Evolutionary conservation across 2,797 vertebrate species (phyloP).

Genomic region (Anguilla anguilla): DNA sequence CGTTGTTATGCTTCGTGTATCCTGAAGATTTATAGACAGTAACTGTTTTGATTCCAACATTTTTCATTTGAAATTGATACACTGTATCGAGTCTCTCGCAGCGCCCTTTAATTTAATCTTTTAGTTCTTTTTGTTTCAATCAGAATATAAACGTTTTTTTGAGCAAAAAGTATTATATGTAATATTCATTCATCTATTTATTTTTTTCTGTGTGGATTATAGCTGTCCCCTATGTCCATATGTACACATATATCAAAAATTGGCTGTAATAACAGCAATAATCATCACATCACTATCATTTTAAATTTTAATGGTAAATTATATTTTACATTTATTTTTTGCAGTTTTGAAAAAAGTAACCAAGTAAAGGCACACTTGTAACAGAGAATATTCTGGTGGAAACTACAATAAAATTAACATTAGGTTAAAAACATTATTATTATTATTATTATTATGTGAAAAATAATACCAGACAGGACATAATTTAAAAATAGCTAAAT

Average conservation of each 20-base stretch:
- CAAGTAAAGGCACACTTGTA: neutral
- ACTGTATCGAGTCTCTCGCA: neutral
- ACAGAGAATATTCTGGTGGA: neutral
- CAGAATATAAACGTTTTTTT: too few relatives aligned
- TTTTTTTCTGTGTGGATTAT: neutral
- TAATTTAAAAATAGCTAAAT: too few relatives aligned
- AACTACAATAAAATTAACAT: neutral
- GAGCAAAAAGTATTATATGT: neutral
- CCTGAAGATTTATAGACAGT: neutral
- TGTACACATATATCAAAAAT: neutral
- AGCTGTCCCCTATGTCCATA: neutral
- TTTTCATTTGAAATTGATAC: neutral
- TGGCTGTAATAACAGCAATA: neutral
- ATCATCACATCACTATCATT: neutral
- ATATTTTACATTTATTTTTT: neutral
- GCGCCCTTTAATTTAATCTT: neutral
- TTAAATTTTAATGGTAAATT: neutral
- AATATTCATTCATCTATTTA: neutral
- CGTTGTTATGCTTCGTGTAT: too few relatives aligned
- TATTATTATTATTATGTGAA: neutral
- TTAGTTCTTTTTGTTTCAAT: neutral
- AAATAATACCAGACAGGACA: too few relatives aligned
- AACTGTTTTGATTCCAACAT: neutral
- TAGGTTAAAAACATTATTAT: neutral
- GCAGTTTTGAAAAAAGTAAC: neutral